Conservation (phyloP, 2,888 invertebrate genomes). For the Volucella bombylans region DNA sequence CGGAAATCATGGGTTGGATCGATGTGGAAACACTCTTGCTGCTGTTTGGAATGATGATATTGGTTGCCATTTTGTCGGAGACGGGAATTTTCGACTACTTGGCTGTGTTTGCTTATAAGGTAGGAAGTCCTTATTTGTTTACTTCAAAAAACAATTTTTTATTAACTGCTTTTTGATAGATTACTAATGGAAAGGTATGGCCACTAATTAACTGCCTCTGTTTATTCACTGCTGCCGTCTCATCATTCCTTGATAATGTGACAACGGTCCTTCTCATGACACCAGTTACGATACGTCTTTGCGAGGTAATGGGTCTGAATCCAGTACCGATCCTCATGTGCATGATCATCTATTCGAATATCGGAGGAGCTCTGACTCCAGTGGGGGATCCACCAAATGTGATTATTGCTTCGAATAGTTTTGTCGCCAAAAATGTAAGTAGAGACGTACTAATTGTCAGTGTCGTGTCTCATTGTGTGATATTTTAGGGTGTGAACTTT, state of each 20-base stretch:
- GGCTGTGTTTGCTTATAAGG: constrained; percentile 88
- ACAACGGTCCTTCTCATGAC: constrained; percentile 90
- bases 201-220: constrained; percentile 89
- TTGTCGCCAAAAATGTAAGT: constrained; percentile 81
- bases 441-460: background rate
- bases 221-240: constrained; percentile 87
- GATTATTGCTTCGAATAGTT: constrained; percentile 82
- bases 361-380: constrained; percentile 94
- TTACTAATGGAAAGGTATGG: constrained; percentile 89
- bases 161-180: constrained; percentile 80
- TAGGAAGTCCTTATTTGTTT: constrained; percentile 77
- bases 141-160: no score
- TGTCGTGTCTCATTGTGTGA: background rate
- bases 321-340: constrained; percentile 94
- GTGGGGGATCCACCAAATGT: constrained; percentile 93
- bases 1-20: constrained; percentile 89
- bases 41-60: constrained; percentile 91
- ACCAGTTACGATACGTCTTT: constrained; percentile 90
- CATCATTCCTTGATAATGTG: constrained; percentile 90
- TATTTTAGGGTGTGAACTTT: constrained; percentile 90
- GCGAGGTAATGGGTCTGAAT: constrained; percentile 94
- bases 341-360: constrained; percentile 94
- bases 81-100: constrained; percentile 91
- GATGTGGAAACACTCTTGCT: constrained; percentile 88
- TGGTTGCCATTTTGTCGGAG: constrained; percentile 90